A percentile compares a stretch with the other conserved stretches of the same genome.
phyloP scores from a whole-genome alignment of 2,888 invertebrate genomes.

The Psylliodes chrysocephalus region DNA sequence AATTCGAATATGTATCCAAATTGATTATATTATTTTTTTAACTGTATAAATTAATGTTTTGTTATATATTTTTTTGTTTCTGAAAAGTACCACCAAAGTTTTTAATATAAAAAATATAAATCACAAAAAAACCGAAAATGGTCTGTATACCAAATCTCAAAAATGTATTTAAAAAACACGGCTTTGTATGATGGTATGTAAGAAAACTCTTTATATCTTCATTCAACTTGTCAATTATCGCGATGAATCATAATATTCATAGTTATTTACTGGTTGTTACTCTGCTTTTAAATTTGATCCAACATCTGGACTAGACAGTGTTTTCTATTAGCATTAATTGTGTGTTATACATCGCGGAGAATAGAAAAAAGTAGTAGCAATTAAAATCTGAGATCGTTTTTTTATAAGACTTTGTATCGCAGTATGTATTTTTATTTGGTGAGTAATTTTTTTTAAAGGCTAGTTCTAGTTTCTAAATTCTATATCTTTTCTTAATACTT shows the following conservation, averaged over 20 bases:
- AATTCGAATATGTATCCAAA: too few relatives aligned
- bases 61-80: too few relatives aligned
- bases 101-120: too few relatives aligned
- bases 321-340: slow-evolving; percentile 7
- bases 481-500: too few relatives aligned
- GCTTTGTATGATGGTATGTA: background rate
- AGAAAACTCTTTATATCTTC: background rate
- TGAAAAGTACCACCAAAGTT: too few relatives aligned
- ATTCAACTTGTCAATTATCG: background rate
- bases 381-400: background rate
- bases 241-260: slow-evolving; percentile 1
- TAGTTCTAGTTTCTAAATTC: too few relatives aligned
- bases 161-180: background rate
- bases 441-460: too few relatives aligned
- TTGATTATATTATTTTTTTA: too few relatives aligned
- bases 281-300: background rate
- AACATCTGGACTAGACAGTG: slow-evolving; percentile 9
- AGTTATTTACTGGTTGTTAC: slow-evolving; percentile 1
- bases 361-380: background rate
- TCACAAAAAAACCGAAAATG: too few relatives aligned
- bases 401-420: background rate
- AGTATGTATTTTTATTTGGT: background rate
- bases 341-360: background rate
- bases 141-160: background rate
- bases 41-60: too few relatives aligned